phyloP scores from a whole-genome alignment of 2,888 invertebrate species.

The Habroteleia sp. region DNA sequence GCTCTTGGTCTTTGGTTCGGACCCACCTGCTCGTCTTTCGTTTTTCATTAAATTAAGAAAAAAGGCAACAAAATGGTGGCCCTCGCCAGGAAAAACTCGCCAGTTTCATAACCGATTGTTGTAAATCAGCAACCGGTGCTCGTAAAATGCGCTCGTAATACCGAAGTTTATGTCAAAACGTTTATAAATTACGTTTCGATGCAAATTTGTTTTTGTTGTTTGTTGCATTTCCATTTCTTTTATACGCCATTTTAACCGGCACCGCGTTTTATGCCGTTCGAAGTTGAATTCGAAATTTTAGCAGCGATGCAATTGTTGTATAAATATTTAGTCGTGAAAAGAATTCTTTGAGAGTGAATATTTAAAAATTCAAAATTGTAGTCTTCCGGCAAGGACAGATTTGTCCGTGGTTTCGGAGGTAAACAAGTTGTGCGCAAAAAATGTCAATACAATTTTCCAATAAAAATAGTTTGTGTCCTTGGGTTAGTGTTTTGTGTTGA shows the following conservation, averaged over 20 bases:
- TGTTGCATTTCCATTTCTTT: neutral
- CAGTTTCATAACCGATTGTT: conserved; percentile 32
- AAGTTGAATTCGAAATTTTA: too few relatives aligned
- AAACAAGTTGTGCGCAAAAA: too few relatives aligned
- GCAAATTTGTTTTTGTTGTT: conserved; percentile 4
- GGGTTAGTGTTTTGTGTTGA: too few relatives aligned
- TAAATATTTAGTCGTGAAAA: too few relatives aligned
- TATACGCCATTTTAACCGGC: neutral
- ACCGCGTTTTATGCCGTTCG: neutral
- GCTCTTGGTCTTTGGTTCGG: conserved; percentile 35
- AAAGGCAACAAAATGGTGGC: conserved; percentile 13
- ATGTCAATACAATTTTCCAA: too few relatives aligned
- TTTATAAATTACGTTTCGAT: conserved; percentile 17
- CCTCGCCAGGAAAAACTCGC: conserved; percentile 1
- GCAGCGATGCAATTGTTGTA: too few relatives aligned
- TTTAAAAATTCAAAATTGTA: too few relatives aligned
- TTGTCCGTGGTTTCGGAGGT: too few relatives aligned
- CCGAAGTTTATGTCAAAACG: conserved; percentile 18
- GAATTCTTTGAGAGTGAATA: too few relatives aligned
- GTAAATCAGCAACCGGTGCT: conserved; percentile 36
- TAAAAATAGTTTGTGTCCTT: too few relatives aligned
- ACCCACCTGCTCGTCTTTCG: conserved; percentile 13
- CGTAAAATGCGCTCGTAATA: conserved; percentile 23
- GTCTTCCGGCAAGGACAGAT: too few relatives aligned
- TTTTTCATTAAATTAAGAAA: conserved; percentile 18